Evolutionary conservation across 2,797 vertebrate species (phyloP).

Genomic region (Alca torda): DNA sequence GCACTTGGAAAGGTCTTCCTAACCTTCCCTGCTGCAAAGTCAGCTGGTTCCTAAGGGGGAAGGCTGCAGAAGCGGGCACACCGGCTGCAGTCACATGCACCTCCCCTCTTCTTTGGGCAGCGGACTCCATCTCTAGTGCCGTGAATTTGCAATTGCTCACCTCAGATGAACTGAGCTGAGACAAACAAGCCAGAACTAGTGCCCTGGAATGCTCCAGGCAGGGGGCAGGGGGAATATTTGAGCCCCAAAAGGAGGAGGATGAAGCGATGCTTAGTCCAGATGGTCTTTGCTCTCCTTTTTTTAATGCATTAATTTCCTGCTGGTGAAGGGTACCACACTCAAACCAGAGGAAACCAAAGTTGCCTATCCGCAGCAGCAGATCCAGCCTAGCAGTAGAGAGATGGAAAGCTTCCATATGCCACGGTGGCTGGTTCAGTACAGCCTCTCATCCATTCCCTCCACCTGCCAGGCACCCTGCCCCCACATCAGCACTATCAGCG

Average conservation of each 20-base stretch:
- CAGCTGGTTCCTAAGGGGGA: slow-evolving; percentile 23
- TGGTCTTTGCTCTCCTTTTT: neutral
- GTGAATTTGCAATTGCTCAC: neutral
- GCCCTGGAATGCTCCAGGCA: neutral
- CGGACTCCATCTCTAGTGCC: neutral
- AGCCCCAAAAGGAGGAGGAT: neutral
- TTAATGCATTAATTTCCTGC: neutral
- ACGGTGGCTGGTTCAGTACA: neutral
- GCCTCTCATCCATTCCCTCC: neutral
- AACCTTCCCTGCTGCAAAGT: slow-evolving; percentile 61
- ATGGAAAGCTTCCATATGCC: neutral
- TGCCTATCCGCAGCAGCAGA: neutral
- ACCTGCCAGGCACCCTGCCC: neutral
- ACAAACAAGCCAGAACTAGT: neutral
- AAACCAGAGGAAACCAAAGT: neutral
- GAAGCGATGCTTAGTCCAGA: neutral
- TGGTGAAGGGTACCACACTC: neutral
- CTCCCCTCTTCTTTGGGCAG: neutral
- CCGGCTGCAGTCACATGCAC: slow-evolving; percentile 15
- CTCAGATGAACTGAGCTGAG: neutral
- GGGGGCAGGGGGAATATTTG: neutral
- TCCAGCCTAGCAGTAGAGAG: neutral
- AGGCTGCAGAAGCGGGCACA: neutral
- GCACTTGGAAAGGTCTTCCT: slow-evolving; percentile 27
- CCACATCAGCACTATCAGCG: neutral